Evolutionary conservation across 2,888 invertebrate genomes (phyloP), one percentile per base, ranked within the genome.

Genomic region (Meghimatium bilineatum): DNA sequence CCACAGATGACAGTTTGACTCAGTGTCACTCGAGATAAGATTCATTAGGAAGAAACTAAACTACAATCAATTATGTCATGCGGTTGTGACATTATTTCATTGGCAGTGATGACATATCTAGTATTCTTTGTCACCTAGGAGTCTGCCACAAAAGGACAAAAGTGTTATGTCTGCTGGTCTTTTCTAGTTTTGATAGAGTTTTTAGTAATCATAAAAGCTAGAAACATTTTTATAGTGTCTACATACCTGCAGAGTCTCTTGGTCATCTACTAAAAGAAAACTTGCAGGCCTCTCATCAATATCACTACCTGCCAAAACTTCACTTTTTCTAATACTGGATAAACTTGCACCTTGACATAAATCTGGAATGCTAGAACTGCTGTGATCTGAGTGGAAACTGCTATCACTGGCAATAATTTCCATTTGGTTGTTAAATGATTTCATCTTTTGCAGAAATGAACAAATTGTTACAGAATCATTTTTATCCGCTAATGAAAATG

Each of bases 211-310:
- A 63, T n/a, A 63, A 63, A n/a, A 1, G 29, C 29, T 32, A 66
- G 29, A 14, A n/a, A n/a, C 66, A 66, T 12, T n/a, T n/a, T n/a
- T 8, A 29, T 8, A 8, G 29, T n/a, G 6, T 52, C 26, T 69
- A 67, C 71, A 29, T 87, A 93, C 93, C 91, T 93, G 90, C 52
- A 93, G 83, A 10, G 86, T 85, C 89, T 93, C 93, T 80, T 91
- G 89, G 49, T 93, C 93, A 89, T 93, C 91, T 49, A 92, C 90
- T n/a, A 93, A 87, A 14, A 92, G 86, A 87, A 93, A 93, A 85
- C 93, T 93, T 44, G 66, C 56, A 6, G 49, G 52, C 29, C 20
- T 20, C 14, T 76, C 34, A 6, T 38, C 14, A 29, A 10, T 29
- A 29, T 26, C 29, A 3, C 56, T 36, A 12, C 67, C 34, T 20